Percentiles rank a stretch among this genome's conserved stretches.
Evolutionary conservation across 2,113 vertebrate species (phyloP).

Genomic region (Sebastes schlegelii): DNA sequence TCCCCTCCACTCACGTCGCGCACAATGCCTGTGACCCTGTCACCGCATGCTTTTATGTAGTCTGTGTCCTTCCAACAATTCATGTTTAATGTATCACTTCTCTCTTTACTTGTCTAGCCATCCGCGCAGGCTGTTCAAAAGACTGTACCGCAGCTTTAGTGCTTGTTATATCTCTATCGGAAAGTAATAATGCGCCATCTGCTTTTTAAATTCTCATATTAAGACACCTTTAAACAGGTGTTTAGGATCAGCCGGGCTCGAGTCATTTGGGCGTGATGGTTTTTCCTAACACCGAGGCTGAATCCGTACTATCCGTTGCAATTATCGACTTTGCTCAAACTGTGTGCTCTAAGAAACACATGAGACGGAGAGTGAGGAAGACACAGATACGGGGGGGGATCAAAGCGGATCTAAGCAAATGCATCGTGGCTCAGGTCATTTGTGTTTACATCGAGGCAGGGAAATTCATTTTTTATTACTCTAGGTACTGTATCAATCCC

Average conservation of each 20-base stretch:
- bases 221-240: slow-evolving; percentile 53
- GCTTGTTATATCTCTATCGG: slow-evolving; percentile 61
- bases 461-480: slow-evolving; percentile 83
- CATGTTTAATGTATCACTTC: slow-evolving; percentile 84
- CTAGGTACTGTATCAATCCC: slow-evolving; percentile 76
- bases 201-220: slow-evolving; percentile 41
- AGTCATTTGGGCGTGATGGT: slow-evolving; percentile 11
- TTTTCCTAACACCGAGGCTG: slow-evolving; percentile 1
- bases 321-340: slow-evolving; percentile 44
- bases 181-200: slow-evolving; percentile 52
- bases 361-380: slow-evolving; percentile 27
- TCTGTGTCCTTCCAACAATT: slow-evolving; percentile 81
- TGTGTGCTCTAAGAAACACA: slow-evolving; percentile 34
- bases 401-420: slow-evolving; percentile 69
- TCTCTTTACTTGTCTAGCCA: slow-evolving; percentile 67
- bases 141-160: slow-evolving; percentile 52
- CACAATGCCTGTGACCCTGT: slow-evolving; percentile 71
- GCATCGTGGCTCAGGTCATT: slow-evolving; percentile 68
- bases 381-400: slow-evolving; percentile 45
- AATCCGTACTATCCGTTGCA: slow-evolving; percentile 24
- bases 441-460: slow-evolving; percentile 75
- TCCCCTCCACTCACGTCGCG: slow-evolving; percentile 68
- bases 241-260: slow-evolving; percentile 25
- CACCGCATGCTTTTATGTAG: slow-evolving; percentile 79
- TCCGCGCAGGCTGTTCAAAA: slow-evolving; percentile 54